Evolutionary conservation across 1,140 invertebrate species (phyloP), one percentile per base, ranked within the genome.

Genomic region (Drosophila rhopaloa): DNA sequence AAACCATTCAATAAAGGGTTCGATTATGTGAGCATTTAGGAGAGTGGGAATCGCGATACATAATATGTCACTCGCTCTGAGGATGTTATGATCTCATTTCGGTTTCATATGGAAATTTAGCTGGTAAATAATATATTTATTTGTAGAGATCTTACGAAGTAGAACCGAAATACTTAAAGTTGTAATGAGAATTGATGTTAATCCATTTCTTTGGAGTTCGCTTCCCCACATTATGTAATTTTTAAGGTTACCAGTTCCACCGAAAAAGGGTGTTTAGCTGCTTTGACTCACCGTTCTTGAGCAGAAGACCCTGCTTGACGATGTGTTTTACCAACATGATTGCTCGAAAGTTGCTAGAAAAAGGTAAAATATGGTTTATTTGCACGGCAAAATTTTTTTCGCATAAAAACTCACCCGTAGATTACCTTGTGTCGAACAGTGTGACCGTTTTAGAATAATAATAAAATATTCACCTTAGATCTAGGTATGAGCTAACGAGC

Each of bases 281-380:
- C 35, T 40, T 54, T n/a, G 8, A 75, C 77, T 81, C 67, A 92
- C 91, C 91, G 60, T 91, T 92, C 76, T 48, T 92, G 57, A 91
- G 59, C 58, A 92, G 71, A 59, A 92, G 77, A n/a, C 84, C 91
- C 68, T 92, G 86, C 53, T 91, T 91, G 65, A 86, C 79, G 60
- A 92, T 81, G 75, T 91, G 88, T 46, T 92, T 83, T 19, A 91
- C 84, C 91, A 92, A 92, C 91, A 92, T 92, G 67, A 63, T 92
- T 91, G 68, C 84, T 89, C 50, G 53, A 68, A 65, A 58, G 16
- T 67, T 63, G 14, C 56, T 77, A 32, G 10, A 78, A 67, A 60
- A 57, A 5, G 0, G 1, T 10, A 46, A 43, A 70, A 50, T 50
- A 53, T 65, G 14, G 51, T 55, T 71, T 70, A 56, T 68, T 50